Percentiles rank a stretch among this genome's conserved stretches.
These are phyloP conservation scores for Drosophila paranaensis DNA, from an alignment of 2,888 invertebrate species.

Conservation along the genomic window DNA sequence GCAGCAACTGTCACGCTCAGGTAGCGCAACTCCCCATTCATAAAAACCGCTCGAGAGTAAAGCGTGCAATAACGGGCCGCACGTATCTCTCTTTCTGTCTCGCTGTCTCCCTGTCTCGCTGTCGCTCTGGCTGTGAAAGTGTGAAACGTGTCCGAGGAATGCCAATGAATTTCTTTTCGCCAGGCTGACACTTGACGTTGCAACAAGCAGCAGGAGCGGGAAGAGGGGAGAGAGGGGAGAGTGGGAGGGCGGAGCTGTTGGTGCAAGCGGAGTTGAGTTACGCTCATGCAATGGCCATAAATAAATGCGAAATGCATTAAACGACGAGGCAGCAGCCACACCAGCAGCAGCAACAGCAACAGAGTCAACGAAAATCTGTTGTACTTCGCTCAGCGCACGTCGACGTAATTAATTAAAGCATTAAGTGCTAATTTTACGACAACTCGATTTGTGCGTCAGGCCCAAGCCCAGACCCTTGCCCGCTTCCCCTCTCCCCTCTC, in stretches of 20 bases:
- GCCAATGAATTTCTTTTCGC: conserved; percentile 71
- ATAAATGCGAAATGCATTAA: conserved; percentile 80
- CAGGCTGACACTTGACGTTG: conserved; percentile 76
- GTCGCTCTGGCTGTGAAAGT: conserved; percentile 58
- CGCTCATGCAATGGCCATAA: conserved; percentile 76
- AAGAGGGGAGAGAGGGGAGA: background rate
- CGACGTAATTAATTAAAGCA: conserved; percentile 81
- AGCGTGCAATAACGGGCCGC: conserved; percentile 22
- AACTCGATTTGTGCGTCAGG: conserved; percentile 79
- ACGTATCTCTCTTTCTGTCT: conserved; percentile 33
- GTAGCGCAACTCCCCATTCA: conserved; percentile 60
- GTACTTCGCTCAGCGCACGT: conserved; percentile 65
- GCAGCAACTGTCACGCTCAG: conserved; percentile 32
- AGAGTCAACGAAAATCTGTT: conserved; percentile 36
- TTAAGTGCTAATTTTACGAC: conserved; percentile 81
- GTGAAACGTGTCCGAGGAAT: conserved; percentile 77
- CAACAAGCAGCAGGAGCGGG: conserved; percentile 32
- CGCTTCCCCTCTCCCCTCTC: conserved; percentile 13
- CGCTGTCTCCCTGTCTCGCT: conserved; percentile 1
- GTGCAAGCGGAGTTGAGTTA: conserved; percentile 65
- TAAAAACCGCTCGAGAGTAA: conserved; percentile 47
- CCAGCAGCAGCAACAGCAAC: conserved; percentile 36
- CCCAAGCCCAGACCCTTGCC: conserved; percentile 12
- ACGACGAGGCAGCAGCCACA: conserved; percentile 53
- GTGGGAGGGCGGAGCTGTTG: background rate